Evolutionary conservation across 1,140 invertebrate genomes (phyloP).

Genomic region (Epicauta chinensis): DNA sequence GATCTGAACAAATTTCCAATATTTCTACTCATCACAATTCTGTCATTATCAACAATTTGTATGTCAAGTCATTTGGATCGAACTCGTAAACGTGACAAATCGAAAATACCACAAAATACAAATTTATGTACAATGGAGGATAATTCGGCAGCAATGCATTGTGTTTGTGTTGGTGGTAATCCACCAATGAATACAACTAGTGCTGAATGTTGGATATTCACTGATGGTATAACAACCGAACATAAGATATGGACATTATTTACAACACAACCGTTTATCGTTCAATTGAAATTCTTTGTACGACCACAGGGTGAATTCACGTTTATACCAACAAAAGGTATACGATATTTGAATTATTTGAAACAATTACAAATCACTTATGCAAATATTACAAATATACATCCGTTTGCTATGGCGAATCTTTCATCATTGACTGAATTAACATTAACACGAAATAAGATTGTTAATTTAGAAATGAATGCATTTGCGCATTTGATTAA

Average conservation of each 20-base stretch:
- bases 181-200: conserved; percentile 25
- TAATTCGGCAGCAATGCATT: conserved; percentile 28
- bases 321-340: conserved; percentile 60
- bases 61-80: conserved; percentile 1
- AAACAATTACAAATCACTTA: conserved; percentile 62
- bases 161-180: conserved; percentile 29
- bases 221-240: conserved; percentile 13
- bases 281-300: conserved; percentile 62
- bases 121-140: conserved; percentile 31
- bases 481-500: conserved; percentile 56
- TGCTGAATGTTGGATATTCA: conserved; percentile 29
- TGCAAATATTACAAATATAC: conserved; percentile 59
- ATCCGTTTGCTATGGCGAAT: conserved; percentile 63
- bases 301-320: conserved; percentile 56
- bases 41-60: not conserved
- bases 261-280: conserved; percentile 59
- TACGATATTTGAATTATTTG: conserved; percentile 58
- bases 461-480: conserved; percentile 54
- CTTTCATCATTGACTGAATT: conserved; percentile 59
- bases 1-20: too few species aligned
- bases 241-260: conserved; percentile 63
- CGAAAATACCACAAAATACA: not conserved
- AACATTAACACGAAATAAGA: conserved; percentile 59
- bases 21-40: too few species aligned
- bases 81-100: not conserved